Conservation (phyloP, 2,888 invertebrate genomes). For the Allygus modestus region DNA sequence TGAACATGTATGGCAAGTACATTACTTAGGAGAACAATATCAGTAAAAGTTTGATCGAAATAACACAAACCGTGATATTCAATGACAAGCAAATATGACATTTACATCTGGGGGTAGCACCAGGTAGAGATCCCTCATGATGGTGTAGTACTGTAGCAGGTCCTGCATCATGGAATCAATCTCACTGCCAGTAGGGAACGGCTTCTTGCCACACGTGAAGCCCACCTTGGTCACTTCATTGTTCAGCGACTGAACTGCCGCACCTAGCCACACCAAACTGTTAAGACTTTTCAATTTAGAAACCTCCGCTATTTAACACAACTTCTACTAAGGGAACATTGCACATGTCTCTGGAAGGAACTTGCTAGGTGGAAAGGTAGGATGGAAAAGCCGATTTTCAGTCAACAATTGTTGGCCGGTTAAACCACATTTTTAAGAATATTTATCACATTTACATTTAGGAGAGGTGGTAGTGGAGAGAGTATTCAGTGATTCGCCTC, state of each 20-base stretch:
- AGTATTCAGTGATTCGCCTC: too few species aligned
- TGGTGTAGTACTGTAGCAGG: neutral
- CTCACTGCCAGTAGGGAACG: neutral
- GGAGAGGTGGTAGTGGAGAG: too few species aligned
- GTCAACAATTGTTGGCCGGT: neutral
- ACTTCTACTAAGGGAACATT: neutral
- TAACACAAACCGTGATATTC: too few species aligned
- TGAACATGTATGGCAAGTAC: too few species aligned
- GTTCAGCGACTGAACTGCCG: constrained; percentile 23
- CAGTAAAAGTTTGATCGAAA: too few species aligned
- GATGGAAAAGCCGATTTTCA: neutral
- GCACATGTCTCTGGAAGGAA: neutral
- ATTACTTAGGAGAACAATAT: too few species aligned
- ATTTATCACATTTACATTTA: too few species aligned
- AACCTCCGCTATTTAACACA: neutral
- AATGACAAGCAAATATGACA: too few species aligned
- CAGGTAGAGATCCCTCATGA: constrained; percentile 27
- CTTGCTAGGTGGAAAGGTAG: neutral
- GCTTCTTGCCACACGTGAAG: constrained; percentile 29
- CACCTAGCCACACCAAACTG: too few species aligned
- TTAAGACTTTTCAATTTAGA: too few species aligned
- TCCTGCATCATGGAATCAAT: neutral
- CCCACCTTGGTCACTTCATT: constrained; percentile 47
- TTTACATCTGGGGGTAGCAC: constrained; percentile 22
- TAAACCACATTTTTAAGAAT: too few species aligned